Percentiles rank a stretch among this genome's conserved stretches.
Evolutionary conservation across 2,797 vertebrate genomes (phyloP).

Genomic region (Babyrousa celebensis): DNA sequence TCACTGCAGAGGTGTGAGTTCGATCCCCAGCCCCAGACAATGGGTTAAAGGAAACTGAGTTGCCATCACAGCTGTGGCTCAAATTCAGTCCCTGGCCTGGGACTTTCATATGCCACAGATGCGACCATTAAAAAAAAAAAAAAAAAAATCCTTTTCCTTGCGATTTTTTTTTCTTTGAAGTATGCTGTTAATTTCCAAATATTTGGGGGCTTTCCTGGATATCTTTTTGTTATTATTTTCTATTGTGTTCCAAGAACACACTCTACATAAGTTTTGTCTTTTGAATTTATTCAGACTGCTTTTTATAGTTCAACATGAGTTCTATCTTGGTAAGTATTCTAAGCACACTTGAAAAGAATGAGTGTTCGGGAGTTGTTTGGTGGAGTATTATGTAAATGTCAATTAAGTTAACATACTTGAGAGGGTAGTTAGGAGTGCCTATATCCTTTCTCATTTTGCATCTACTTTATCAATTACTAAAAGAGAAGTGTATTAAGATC

Average conservation of each 20-base stretch:
- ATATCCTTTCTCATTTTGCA: not conserved
- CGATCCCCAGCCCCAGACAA: too few relatives aligned
- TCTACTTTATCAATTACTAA: constrained; percentile 18
- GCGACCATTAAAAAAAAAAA: too few relatives aligned
- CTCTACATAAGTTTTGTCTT: constrained; percentile 42
- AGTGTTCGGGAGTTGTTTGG: not conserved
- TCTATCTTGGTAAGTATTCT: constrained; percentile 60
- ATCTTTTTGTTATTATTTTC: constrained; percentile 26
- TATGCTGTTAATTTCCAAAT: constrained; percentile 43
- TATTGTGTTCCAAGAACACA: constrained; percentile 43
- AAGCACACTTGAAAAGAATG: constrained; percentile 39
- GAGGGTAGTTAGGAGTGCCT: not conserved
- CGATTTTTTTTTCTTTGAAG: constrained; percentile 65
- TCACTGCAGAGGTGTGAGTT: too few relatives aligned
- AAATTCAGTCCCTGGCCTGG: too few relatives aligned
- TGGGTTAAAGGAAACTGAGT: too few relatives aligned
- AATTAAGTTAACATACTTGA: not conserved
- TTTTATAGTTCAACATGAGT: not conserved
- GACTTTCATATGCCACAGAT: too few relatives aligned
- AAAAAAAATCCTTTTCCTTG: not conserved
- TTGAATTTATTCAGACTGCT: constrained; percentile 19
- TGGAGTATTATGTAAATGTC: not conserved
- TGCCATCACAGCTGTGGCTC: too few relatives aligned
- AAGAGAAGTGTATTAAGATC: not conserved
- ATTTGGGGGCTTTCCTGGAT: constrained; percentile 44